Base-by-base conservation (phyloP, 2,888 invertebrate genomes). In the Papilio protenor region DNA sequence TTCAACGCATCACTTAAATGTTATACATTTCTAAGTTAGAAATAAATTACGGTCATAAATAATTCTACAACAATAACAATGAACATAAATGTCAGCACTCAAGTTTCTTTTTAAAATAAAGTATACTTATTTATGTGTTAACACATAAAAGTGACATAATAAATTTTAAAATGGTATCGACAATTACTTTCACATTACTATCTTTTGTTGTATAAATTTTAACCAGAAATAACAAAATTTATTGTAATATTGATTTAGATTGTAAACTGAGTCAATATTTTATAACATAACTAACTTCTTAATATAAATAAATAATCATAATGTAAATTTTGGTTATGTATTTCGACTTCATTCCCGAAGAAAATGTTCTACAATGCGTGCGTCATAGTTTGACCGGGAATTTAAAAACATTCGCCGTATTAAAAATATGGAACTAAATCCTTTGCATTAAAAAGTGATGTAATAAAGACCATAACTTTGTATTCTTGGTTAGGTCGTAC, bases 31-130 rank as follows among this genome's bases (percentile, higher is more conserved):
- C n/a, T 45, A 69, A 69, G 74, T 74, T 61, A 61, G n/a, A 18
- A 61, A 57, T 73, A 52, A 72, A 72, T 72, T 52, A 72, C 33
- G 47, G n/a, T 52, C 27, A 61, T 49, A 77, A 73, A 77, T 76
- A 64, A 73, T 40, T 14, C 55, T 40, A 73, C 77, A 77, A 77
- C 66, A 77, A 66, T 64, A 77, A 76, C 40, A 76, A 73, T 77
- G 40, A 45, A 74, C 27, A 75, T 77, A 74, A 77, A 77, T 61
- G 74, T 77, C 77, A 71, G 74, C 70, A 61, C n/a, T 33, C 59
- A 21, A 70, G 77, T 77, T 70, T 74, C 74, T 74, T 77, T 74
- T 77, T 45, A 21, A 27, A 74, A 77, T 77, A 77, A 75, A 77
- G 47, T 70, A 71, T 59, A 59, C 33, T 66, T 77, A 27, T 77